A percentile compares a stretch with the other conserved stretches of the same genome.
Evolutionary conservation across 2,888 invertebrate genomes (phyloP).

Genomic region (Ectemnius lituratus): DNA sequence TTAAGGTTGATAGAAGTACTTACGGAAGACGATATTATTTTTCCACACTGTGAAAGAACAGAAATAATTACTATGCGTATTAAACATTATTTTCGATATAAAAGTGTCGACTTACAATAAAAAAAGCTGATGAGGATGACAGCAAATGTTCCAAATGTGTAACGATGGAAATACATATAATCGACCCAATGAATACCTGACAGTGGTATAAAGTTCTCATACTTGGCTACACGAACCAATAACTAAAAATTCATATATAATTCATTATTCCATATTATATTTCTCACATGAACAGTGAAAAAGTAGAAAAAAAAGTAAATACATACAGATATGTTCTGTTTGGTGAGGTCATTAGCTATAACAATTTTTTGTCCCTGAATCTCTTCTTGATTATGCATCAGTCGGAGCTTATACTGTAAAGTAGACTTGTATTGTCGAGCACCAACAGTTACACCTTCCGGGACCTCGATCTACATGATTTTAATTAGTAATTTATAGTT

Average conservation of each 20-base stretch:
- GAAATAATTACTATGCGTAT: background rate
- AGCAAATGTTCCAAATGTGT: conserved; percentile 70
- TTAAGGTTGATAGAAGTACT: background rate
- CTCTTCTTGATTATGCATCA: conserved; percentile 71
- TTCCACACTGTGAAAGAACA: conserved; percentile 68
- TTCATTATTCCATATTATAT: background rate
- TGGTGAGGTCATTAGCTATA: conserved; percentile 72
- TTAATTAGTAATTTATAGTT: background rate
- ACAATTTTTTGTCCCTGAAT: conserved; percentile 72
- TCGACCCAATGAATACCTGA: conserved; percentile 74
- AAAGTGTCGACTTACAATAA: conserved; percentile 65
- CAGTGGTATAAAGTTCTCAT: conserved; percentile 67
- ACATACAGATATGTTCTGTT: conserved; percentile 74
- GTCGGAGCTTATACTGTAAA: conserved; percentile 69
- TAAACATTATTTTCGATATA: background rate
- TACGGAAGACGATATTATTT: conserved; percentile 62
- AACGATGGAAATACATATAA: conserved; percentile 71
- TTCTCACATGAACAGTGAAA: too few relatives aligned
- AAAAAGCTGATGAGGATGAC: conserved; percentile 69
- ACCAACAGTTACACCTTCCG: conserved; percentile 71
- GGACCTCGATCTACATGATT: conserved; percentile 67
- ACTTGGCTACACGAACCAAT: conserved; percentile 69
- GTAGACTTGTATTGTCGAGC: conserved; percentile 64
- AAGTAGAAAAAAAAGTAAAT: background rate
- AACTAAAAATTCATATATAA: conserved; percentile 61